Base-by-base conservation (phyloP, 2,888 invertebrate species). In the Tinea semifulvella region DNA sequence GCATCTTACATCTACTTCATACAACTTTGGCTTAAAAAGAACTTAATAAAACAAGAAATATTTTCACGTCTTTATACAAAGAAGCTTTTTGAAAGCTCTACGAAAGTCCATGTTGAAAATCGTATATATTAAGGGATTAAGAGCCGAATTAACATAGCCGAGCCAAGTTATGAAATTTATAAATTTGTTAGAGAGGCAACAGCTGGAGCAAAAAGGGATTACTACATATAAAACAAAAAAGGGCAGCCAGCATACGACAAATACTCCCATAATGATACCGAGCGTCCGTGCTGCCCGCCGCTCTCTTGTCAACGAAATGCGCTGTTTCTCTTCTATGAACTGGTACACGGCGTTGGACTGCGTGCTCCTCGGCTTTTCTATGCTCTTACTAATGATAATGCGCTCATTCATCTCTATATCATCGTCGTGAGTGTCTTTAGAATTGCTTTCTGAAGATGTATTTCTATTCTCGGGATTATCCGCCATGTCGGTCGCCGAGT, bases 201-300 rank as follows among this genome's bases (percentile, higher is more conserved):
- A 94, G 50, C 84, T 84, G 8, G 86, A 80, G 63, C 94, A 94
- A 66, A 96, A 96, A 3, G 96, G 96, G 52, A 92, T 84, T 49
- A 96, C 92, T 39, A 97, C 89, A 69, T 97, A 97, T 88, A 96
- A 92, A 26, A 96, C 86, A 71, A 98, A 98, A 80, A 98, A 98
- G 3, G 98, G 98, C 48, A 98, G 82, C 98, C 98, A 98, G 69
- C 98, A 98, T 7, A 97, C 89, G 40, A 98, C 95, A 66, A 98
- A 98, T 0, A 96, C 96, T 3, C 97, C 97, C 91, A 98, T 97
- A 47, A 98, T 97, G 46, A 98, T 96, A 16, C 96, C 98, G 2
- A 98, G 84, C 0, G 97, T 98, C 44, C 97, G 84, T 0, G 98
- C 97, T 0, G 98, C 98, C 28, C 96, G 85, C 45, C 98, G 84